Evolutionary conservation across 1,140 invertebrate species (phyloP).

Genomic region (Drosophila tani): DNA sequence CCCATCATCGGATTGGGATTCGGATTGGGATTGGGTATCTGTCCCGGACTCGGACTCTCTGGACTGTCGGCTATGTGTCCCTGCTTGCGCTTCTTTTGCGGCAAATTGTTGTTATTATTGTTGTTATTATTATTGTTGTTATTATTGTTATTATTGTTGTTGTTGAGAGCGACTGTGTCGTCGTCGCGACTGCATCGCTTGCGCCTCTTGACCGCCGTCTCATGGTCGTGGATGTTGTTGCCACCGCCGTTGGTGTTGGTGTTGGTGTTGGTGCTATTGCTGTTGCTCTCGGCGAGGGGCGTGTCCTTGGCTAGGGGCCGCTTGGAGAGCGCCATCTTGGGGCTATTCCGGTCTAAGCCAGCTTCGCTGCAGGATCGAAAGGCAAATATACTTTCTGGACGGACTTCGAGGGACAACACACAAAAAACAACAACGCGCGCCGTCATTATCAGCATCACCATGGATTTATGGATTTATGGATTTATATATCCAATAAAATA

Average conservation of each 20-base stretch:
- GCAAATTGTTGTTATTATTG: constrained; percentile 41
- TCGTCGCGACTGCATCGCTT: constrained; percentile 83
- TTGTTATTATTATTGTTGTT: constrained; percentile 86
- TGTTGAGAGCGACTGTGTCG: constrained; percentile 58
- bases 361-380: constrained; percentile 12
- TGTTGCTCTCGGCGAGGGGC: constrained; percentile 67
- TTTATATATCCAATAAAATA: background rate
- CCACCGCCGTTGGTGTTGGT: constrained; percentile 10
- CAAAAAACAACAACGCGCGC: background rate
- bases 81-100: constrained; percentile 43
- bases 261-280: constrained; percentile 51
- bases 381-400: constrained; percentile 6
- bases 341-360: constrained; percentile 10
- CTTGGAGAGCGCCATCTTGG: constrained; percentile 80
- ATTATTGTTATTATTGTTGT: constrained; percentile 86
- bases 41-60: constrained; percentile 29
- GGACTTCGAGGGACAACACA: background rate
- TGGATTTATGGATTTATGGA: no score
- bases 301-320: constrained; percentile 83
- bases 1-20: constrained; percentile 1
- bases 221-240: constrained; percentile 58
- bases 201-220: constrained; percentile 78
- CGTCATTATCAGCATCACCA: background rate
- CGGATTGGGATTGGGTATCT: background rate
- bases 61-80: constrained; percentile 36